A percentile compares a stretch with the other conserved stretches of the same genome.
Conservation (phyloP, 2,113 vertebrate genomes). For the Neotoma lepida region DNA sequence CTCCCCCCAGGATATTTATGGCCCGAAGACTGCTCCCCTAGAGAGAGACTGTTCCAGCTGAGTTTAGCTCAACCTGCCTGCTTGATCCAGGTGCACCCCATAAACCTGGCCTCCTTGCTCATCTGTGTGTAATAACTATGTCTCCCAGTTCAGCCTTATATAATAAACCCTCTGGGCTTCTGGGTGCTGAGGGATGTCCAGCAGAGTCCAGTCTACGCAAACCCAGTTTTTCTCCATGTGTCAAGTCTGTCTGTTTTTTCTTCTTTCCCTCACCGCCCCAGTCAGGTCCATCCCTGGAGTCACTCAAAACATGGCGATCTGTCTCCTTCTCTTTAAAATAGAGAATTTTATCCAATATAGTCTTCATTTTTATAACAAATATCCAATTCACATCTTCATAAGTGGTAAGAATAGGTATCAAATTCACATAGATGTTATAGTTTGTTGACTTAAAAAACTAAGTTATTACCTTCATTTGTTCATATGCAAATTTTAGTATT, state of each 20-base stretch:
- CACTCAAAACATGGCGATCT: neutral
- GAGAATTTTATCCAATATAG: neutral
- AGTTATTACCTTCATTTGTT: neutral
- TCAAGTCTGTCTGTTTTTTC: neutral
- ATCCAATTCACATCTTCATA: neutral
- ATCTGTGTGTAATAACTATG: neutral
- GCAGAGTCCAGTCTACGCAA: neutral
- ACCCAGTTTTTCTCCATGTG: neutral
- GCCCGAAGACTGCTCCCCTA: neutral
- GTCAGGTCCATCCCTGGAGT: neutral
- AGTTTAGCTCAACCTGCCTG: neutral
- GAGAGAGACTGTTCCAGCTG: neutral
- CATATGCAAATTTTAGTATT: constrained; percentile 20
- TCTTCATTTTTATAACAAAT: neutral
- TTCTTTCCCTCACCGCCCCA: neutral
- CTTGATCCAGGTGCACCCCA: neutral
- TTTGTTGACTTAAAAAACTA: constrained; percentile 21
- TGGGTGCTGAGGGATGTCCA: neutral
- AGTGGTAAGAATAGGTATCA: neutral
- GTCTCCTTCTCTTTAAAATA: neutral
- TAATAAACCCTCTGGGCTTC: neutral
- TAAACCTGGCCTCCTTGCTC: neutral
- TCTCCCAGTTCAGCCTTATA: neutral
- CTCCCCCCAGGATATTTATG: neutral
- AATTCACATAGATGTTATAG: neutral